These are phyloP conservation scores for Crypturellus tataupa DNA, from an alignment of 2,797 vertebrate genomes.

Conservation along the genomic window DNA sequence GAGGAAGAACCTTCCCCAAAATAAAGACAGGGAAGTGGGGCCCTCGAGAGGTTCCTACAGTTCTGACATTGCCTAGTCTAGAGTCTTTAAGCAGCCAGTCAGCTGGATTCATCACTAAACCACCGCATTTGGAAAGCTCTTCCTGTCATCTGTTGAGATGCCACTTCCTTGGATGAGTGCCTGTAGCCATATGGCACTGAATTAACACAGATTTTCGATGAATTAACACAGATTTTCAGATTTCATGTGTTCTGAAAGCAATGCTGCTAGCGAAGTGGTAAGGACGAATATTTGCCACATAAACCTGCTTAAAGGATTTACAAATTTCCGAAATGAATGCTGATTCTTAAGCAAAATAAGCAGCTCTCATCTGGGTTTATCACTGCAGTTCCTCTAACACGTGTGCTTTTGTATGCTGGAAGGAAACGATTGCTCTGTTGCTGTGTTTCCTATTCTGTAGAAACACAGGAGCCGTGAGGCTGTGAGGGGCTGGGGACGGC, in stretches of 20 bases:
- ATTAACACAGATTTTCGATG: slow-evolving; percentile 59
- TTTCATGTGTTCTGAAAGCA: slow-evolving; percentile 36
- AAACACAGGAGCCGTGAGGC: neutral
- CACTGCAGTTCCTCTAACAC: neutral
- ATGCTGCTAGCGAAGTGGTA: slow-evolving; percentile 30
- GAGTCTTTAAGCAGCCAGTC: neutral
- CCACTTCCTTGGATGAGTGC: slow-evolving; percentile 54
- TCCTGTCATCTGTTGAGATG: slow-evolving; percentile 35
- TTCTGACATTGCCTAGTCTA: neutral
- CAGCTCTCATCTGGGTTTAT: neutral
- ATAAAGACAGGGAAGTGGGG: neutral
- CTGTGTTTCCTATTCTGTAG: neutral
- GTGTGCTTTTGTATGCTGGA: neutral
- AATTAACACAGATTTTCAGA: slow-evolving; percentile 61
- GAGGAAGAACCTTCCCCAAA: neutral
- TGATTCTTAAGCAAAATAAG: slow-evolving; percentile 30
- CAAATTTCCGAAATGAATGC: slow-evolving; percentile 16
- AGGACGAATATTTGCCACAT: neutral
- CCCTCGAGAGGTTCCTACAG: neutral
- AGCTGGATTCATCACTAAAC: slow-evolving; percentile 25
- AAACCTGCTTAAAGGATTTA: neutral
- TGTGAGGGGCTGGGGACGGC: neutral
- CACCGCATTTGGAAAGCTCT: slow-evolving; percentile 24
- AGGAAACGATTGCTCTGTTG: neutral
- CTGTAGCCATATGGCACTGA: slow-evolving; percentile 63